These are phyloP conservation scores for Sturnus vulgaris DNA, from an alignment of 2,113 vertebrate genomes.

Conservation along the genomic window DNA sequence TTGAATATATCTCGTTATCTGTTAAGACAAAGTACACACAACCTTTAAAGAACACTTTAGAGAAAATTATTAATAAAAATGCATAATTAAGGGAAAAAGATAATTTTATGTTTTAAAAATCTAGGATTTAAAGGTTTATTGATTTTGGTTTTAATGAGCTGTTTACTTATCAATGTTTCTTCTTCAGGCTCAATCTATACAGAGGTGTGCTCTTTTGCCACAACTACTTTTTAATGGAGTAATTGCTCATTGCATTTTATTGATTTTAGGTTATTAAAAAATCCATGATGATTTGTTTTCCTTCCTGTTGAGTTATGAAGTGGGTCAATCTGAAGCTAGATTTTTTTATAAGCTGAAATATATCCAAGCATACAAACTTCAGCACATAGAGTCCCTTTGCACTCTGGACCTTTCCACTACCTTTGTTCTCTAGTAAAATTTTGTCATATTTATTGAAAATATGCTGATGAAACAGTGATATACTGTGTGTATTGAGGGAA, in stretches of 20 bases:
- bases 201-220: background rate
- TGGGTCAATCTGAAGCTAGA: background rate
- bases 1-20: background rate
- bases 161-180: background rate
- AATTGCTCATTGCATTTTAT: background rate
- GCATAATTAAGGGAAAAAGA: background rate
- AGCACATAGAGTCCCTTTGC: background rate
- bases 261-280: constrained; percentile 33
- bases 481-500: background rate
- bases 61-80: background rate
- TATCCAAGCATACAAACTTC: background rate
- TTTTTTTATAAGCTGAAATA: background rate
- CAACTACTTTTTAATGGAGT: background rate
- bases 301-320: background rate
- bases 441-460: background rate
- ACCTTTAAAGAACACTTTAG: too few relatives aligned
- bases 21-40: background rate
- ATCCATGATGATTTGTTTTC: background rate
- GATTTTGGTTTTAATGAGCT: background rate
- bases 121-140: background rate
- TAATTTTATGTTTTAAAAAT: background rate
- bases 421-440: background rate
- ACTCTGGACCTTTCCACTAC: background rate
- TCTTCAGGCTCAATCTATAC: background rate
- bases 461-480: background rate